Percentiles rank a stretch among this genome's conserved stretches.
Conservation (phyloP, 2,113 vertebrate species). For the Paedocypris sp. region DNA sequence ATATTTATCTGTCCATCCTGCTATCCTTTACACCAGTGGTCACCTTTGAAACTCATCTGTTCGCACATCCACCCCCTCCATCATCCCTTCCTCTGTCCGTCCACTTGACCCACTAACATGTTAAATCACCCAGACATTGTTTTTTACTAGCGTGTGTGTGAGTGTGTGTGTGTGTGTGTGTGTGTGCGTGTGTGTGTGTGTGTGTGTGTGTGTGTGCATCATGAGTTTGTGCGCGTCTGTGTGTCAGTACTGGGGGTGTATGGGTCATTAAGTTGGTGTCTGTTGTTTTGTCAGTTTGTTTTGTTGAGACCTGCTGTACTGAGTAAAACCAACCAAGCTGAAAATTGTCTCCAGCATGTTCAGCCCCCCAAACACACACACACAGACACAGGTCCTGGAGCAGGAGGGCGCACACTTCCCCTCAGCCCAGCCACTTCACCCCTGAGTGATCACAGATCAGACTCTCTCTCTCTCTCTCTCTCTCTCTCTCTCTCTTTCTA, state of each 20-base stretch:
- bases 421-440: conserved; percentile 54
- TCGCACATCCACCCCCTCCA: too few relatives aligned
- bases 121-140: too few relatives aligned
- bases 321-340: conserved; percentile 99
- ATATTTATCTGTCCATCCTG: too few relatives aligned
- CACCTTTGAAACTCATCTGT: too few relatives aligned
- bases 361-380: conserved; percentile 67
- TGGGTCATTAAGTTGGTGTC: conserved; percentile 99
- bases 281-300: conserved; percentile 99
- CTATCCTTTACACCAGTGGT: too few relatives aligned
- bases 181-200: conserved; percentile 45
- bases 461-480: conserved; percentile 28
- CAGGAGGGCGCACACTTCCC: conserved; percentile 58
- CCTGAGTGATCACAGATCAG: conserved; percentile 68
- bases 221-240: too few relatives aligned
- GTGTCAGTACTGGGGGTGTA: conserved; percentile 86
- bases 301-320: conserved; percentile 85
- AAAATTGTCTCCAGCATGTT: conserved; percentile 99
- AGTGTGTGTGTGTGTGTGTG: too few relatives aligned
- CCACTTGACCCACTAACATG: too few relatives aligned
- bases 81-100: too few relatives aligned
- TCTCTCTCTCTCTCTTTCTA: conserved; percentile 23
- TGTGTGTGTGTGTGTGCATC: conserved; percentile 24
- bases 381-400: conserved; percentile 26
- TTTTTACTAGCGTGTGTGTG: too few relatives aligned